Base-by-base conservation (phyloP, 1,140 invertebrate species). In the Caerostris darwini region DNA sequence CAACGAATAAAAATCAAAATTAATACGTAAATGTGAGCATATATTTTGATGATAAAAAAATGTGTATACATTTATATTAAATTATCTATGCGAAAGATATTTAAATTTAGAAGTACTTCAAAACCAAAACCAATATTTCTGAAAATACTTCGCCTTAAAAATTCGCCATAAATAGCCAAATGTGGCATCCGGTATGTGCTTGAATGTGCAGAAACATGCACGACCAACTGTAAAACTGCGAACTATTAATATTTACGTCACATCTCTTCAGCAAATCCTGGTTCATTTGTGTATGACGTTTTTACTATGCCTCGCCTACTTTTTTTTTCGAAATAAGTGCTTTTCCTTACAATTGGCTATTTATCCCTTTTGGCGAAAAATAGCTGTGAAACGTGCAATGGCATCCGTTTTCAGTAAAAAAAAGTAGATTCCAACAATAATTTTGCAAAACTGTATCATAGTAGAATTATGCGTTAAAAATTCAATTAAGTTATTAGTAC, bases 231-330 rank as follows among this genome's bases (percentile, higher is more conserved):
- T 57, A 3, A 54, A 83, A 8, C 56, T n/a, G 82, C 56, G 54
- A 6, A 58, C n/a, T 7, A 57, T 56, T 83, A 17, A 56, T n/a
- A 58, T 57, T 83, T 83, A 83, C 82, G 82, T 83, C 82, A 83
- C 82, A 57, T 83, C 54, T 83, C 82, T 83, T 56, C 17, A 83
- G 82, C 82, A 58, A 83, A 83, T 83, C 82, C 56, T 58, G 54
- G 53, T n/a, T 83, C 82, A 83, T 57, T 56, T 57, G 19, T 56
- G 54, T n/a, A 19, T 83, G 82, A 83, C 82, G 82, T 57, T 83
- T 58, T 57, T 10, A 58, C 53, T 83, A 19, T 83, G 54, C 82
- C 82, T 83, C 82, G 82, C 82, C 82, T 58, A 83, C 82, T 56
- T 83, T 83, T 83, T 58, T 77, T 77, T 0, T 53, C 54, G 34